These are phyloP conservation scores for Ochotona princeps DNA, from an alignment of 2,113 vertebrate species.

Conservation along the genomic window DNA sequence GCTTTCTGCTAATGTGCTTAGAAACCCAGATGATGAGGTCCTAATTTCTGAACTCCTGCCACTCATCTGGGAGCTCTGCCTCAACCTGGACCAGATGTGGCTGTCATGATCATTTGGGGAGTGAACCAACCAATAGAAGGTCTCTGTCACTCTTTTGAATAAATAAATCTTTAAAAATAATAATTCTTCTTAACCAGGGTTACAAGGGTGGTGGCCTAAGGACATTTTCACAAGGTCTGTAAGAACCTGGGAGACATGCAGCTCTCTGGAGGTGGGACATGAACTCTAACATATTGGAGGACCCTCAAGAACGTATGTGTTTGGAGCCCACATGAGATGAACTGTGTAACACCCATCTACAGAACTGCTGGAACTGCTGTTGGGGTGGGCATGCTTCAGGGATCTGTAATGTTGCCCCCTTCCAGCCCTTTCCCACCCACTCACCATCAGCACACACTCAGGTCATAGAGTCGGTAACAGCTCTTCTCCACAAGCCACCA, in stretches of 20 bases:
- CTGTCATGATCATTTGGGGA: too few species aligned
- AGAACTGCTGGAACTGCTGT: not conserved
- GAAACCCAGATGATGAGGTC: too few species aligned
- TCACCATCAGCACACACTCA: not conserved
- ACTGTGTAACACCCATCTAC: not conserved
- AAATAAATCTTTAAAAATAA: not conserved
- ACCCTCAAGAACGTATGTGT: not conserved
- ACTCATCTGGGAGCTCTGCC: too few species aligned
- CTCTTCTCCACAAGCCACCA: not conserved
- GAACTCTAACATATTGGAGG: not conserved
- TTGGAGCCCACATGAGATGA: not conserved
- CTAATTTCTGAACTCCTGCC: too few species aligned
- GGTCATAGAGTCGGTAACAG: not conserved
- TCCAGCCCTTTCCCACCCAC: not conserved
- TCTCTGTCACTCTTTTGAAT: too few species aligned
- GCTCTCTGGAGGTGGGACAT: not conserved
- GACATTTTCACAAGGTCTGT: not conserved
- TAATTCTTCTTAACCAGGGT: not conserved
- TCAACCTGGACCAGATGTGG: too few species aligned
- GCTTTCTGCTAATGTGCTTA: too few species aligned
- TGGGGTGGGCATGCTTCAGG: not conserved
- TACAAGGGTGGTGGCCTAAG: not conserved
- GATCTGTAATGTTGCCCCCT: not conserved
- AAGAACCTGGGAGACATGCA: not conserved
- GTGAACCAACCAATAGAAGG: too few species aligned